Base-by-base conservation (phyloP, 2,888 invertebrate genomes). In the Drosophila percnosoma region DNA sequence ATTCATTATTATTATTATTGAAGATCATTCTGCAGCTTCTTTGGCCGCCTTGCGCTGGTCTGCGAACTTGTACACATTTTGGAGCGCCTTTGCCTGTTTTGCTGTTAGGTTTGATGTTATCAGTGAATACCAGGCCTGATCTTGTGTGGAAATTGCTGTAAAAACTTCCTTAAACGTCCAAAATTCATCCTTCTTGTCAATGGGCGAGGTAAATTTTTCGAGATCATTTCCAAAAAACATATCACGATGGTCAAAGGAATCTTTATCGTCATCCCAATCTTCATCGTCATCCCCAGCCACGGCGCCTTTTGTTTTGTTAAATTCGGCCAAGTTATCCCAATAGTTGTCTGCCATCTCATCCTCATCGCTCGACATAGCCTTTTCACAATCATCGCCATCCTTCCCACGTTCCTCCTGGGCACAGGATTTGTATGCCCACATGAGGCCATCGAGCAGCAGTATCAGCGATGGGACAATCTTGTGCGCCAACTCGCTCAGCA, bases 131-230 rank as follows among this genome's bases (percentile, higher is more conserved):
- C 98, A 97, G 1, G 94, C 95, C 49, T 96, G 96, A 92, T 99
- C 97, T 92, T 94, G 94, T 89, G 93, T 94, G 92, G 94, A 96
- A 92, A 95, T 94, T 91, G 92, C 95, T 87, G 95, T 94, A 90
- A 97, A 95, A 73, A 98, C 95, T 93, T 96, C 96, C 93, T 98
- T 98, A 93, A 99, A 99, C 79, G 96, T 95, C 80, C 98, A 95
- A 92, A 98, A 99, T 94, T 99, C 99, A 91, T 99, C 96, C 78
- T 98, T 97, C 57, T 97, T 96, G 92, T 99, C 99, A 42, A 99
- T 94, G 1, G 98, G 97, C 13, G 99, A 99, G 27, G 96, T 96
- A 93, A 97, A 99, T 88, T 96, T 96, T 94, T 99, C 99, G 38
- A 99, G 94, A 13, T 97, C 96, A 0, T 98, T 97, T 27, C 0